phyloP scores from a whole-genome alignment of 2,797 vertebrate genomes.

The Cichlasoma orientale region DNA sequence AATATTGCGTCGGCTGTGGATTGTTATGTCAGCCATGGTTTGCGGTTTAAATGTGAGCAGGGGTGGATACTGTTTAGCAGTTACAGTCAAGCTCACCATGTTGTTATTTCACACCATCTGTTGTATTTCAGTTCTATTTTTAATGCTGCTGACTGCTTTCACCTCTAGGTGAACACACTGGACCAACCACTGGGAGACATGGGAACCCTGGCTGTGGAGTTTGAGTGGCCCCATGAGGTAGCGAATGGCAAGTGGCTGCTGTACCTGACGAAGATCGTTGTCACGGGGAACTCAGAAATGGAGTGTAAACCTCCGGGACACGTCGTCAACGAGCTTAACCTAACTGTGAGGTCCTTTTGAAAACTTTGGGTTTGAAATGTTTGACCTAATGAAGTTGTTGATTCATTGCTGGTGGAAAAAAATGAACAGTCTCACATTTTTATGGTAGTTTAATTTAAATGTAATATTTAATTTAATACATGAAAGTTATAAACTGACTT shows the following conservation, averaged over 20 bases:
- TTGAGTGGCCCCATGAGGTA: constrained; percentile 92
- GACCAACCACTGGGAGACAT: constrained; percentile 80
- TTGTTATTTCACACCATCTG: constrained; percentile 15
- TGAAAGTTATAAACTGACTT: too few relatives aligned
- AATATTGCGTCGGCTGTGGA: constrained; percentile 47
- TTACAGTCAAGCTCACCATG: constrained; percentile 5
- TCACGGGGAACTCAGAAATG: constrained; percentile 72
- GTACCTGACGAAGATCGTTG: constrained; percentile 89
- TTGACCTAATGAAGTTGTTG: background rate
- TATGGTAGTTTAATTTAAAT: too few relatives aligned
- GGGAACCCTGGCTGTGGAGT: constrained; percentile 87
- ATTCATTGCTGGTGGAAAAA: too few relatives aligned
- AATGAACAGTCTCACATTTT: too few relatives aligned
- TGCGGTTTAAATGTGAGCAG: constrained; percentile 46
- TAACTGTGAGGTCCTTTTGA: constrained; percentile 83
- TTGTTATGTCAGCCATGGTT: constrained; percentile 59
- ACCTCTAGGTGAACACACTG: constrained; percentile 77
- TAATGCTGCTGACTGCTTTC: background rate
- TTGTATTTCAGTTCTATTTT: constrained; percentile 13
- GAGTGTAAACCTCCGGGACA: constrained; percentile 83
- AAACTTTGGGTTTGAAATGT: background rate
- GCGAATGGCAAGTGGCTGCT: constrained; percentile 94
- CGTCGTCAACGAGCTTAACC: constrained; percentile 87
- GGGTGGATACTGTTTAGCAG: constrained; percentile 56
- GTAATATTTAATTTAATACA: too few relatives aligned